Base-by-base conservation (phyloP, 2,888 invertebrate genomes). In the Minunthozetes semirufus region DNA sequence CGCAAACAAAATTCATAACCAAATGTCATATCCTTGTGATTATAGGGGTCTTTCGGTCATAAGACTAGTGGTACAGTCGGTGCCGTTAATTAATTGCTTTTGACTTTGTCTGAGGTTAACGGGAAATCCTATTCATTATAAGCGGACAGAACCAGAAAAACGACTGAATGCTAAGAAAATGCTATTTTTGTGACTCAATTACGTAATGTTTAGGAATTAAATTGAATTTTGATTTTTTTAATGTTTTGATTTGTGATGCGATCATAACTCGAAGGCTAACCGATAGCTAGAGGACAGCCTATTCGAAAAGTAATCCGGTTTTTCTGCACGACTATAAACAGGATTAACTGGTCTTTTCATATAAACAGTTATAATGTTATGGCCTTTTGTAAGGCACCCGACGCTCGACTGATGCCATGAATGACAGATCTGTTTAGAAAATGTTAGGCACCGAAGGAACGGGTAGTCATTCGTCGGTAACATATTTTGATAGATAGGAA, bases 401-500 rank as follows among this genome's bases (percentile, higher is more conserved):
- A 9, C 25, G 9, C 22, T 56, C 56, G 9, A 13, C 13, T 13
- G 15, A 9, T 29, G 25, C 63, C 27, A 63, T 63, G 63, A 63
- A 63, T 63, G 63, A 4, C 17, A 9, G 38, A 56, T 56, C 25
- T 25, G 9, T 25, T 53, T 8, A n/a, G 33, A 3, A 8, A 33
- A 33, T 33, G 8, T 3, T 33, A 25, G 5, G 22, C 56, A 6
- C 8, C 29, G 15, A 61, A 29, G 6, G 33, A 63, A 17, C 33
- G 63, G 63, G 33, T 33, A 63, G 63, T 63, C 33, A 63, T 56
- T 56, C 25, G 25, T 25, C 17, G 25, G 25, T n/a, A 29, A 33
- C 27, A 25, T 63, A 63, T 33, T 33, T 63, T 63, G 63, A 63
- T 33, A 33, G 63, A 63, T 63, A 19, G 25, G 25, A 63, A 33